These are phyloP conservation scores for Mus spicilegus DNA, from an alignment of 2,113 vertebrate species.

Conservation along the genomic window DNA sequence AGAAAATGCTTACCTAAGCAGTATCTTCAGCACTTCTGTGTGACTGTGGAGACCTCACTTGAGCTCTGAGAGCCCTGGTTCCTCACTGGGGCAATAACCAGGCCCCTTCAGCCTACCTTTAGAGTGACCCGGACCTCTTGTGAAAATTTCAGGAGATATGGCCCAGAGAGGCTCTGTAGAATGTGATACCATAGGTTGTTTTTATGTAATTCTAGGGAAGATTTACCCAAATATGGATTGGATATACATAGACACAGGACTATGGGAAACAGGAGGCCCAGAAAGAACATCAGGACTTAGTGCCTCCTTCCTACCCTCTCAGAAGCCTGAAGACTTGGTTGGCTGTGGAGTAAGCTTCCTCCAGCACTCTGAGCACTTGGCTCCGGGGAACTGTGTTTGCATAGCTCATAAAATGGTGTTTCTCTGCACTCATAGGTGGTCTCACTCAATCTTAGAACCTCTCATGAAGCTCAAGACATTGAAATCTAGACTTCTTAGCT, in stretches of 20 bases:
- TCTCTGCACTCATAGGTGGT: background rate
- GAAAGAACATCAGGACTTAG: background rate
- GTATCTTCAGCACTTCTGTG: background rate
- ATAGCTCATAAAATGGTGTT: background rate
- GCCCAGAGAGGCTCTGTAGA: background rate
- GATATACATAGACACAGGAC: background rate
- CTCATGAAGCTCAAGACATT: background rate
- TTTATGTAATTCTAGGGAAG: background rate
- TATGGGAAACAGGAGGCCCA: background rate
- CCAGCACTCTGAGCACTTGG: background rate
- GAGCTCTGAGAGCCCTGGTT: background rate
- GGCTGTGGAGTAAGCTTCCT: background rate
- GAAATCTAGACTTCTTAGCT: background rate
- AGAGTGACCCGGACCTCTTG: background rate
- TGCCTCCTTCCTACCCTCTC: background rate
- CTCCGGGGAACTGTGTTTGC: background rate
- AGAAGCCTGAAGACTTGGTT: background rate
- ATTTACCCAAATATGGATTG: background rate
- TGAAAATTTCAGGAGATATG: background rate
- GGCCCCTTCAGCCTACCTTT: background rate
- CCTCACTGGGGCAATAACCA: background rate
- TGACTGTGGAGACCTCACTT: background rate
- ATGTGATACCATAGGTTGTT: background rate
- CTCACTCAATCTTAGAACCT: background rate
- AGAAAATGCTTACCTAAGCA: background rate